Evolutionary conservation across 92 coral and sea anemone species (phyloP).

Genomic region (Pocillopora meandrina): DNA sequence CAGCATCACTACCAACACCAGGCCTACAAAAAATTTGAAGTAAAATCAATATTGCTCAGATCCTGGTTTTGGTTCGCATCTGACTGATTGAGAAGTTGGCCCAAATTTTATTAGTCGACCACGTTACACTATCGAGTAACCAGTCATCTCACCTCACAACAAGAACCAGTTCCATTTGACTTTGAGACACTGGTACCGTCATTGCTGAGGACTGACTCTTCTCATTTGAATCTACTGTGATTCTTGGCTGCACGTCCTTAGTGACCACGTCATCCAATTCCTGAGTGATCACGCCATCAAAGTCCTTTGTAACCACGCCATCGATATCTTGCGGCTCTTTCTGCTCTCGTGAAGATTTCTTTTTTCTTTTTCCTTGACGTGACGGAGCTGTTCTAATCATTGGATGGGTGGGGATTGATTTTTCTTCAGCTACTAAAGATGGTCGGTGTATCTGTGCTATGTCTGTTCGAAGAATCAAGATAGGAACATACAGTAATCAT

Average conservation of each 20-base stretch:
- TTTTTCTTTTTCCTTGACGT: conserved; percentile 41
- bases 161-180: conserved; percentile 34
- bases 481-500: neutral
- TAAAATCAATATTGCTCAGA: no score
- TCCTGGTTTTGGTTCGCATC: no score
- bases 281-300: neutral
- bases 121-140: neutral
- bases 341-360: neutral
- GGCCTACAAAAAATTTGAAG: conserved; percentile 8
- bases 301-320: neutral
- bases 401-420: neutral
- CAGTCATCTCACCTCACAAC: conserved; percentile 19
- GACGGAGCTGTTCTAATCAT: conserved; percentile 13
- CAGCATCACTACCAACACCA: conserved; percentile 8
- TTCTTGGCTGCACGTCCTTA: neutral
- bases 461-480: neutral
- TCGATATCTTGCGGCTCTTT: neutral
- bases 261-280: neutral
- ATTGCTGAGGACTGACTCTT: conserved; percentile 23
- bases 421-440: neutral
- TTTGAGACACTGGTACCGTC: conserved; percentile 18
- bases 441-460: neutral
- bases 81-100: no score
- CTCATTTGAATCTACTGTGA: neutral
- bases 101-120: no score